Evolutionary conservation across 2,113 vertebrate species (phyloP), one percentile per base, ranked within the genome.

Genomic region (Arvicanthis niloticus): DNA sequence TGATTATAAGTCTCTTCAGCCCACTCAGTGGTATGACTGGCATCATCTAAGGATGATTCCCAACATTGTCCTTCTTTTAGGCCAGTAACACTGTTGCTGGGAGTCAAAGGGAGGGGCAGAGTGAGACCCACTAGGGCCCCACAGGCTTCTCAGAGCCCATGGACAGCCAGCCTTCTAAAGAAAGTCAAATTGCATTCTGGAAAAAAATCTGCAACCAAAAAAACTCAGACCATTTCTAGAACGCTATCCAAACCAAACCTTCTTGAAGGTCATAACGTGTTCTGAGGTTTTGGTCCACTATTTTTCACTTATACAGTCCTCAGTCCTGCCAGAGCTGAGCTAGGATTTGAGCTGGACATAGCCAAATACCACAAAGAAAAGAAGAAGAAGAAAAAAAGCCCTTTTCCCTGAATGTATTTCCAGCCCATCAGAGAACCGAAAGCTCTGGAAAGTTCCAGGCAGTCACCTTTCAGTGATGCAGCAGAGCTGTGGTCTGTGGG

Each of bases 261-360:
- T 97, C 91, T 95, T 97, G 98, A 98, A 97, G 97, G 98, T 98
- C 97, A 97, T 96, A 97, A 96, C 53, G 80, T 98, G 97, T 97
- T 98, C 97, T 97, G 97, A 98, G 97, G 98, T 97, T 98, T 98
- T 90, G 86, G 97, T 97, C 97, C 96, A 94, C 97, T 96, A 96
- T 97, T 98, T 97, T 98, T 98, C 98, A 98, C 97, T 98, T 97
- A 98, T 88, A 97, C 96, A 93, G 95, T 97, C 95, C 91, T 94
- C 73, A 31, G 72, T 62, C 70, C 48, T 97, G 96, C 95, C 97
- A 97, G 60, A 62, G 92, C 88, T 95, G 21, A 94, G 94, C 88
- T 91, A 94, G 95, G 77, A 94, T 95, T 95, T 96, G 94, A 89
- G 91, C n/a, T 91, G 62, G 67, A 34, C 80, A 81, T 85, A 90